Evolutionary conservation across 2,797 vertebrate species (phyloP).

Genomic region (Pitangus sulphuratus): DNA sequence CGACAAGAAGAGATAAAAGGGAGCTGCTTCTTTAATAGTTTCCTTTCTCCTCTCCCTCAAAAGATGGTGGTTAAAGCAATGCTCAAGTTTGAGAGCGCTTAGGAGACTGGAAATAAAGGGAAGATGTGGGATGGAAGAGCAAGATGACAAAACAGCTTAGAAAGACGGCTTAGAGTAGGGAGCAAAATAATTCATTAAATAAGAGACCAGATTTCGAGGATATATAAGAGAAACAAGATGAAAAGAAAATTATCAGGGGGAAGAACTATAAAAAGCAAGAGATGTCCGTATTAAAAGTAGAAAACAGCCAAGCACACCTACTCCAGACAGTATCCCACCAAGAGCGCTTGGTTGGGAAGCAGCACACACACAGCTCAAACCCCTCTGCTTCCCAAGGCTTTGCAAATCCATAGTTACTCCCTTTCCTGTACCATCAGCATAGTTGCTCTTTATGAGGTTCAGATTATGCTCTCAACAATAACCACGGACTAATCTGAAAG

Average conservation of each 20-base stretch:
- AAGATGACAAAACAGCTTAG: background rate
- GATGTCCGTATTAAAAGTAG: background rate
- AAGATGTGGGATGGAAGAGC: background rate
- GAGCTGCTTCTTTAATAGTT: background rate
- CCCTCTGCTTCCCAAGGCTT: background rate
- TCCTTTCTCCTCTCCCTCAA: background rate
- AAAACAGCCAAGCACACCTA: background rate
- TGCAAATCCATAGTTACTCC: background rate
- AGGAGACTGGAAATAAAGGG: background rate
- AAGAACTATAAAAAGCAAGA: background rate
- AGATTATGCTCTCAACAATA: background rate
- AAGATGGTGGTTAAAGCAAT: background rate
- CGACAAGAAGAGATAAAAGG: background rate
- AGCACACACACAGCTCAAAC: fast-evolving
- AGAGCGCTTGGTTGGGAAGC: background rate
- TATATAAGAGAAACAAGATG: background rate
- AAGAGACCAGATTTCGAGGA: background rate
- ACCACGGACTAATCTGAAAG: background rate
- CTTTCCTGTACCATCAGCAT: background rate
- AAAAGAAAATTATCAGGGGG: background rate
- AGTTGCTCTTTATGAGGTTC: background rate
- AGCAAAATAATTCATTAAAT: background rate
- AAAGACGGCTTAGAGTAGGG: background rate
- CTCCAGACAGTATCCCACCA: background rate
- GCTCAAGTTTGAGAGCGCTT: background rate